Evolutionary conservation across 2,888 invertebrate species (phyloP), one percentile per base, ranked within the genome.

Genomic region (Volucella inflata): DNA sequence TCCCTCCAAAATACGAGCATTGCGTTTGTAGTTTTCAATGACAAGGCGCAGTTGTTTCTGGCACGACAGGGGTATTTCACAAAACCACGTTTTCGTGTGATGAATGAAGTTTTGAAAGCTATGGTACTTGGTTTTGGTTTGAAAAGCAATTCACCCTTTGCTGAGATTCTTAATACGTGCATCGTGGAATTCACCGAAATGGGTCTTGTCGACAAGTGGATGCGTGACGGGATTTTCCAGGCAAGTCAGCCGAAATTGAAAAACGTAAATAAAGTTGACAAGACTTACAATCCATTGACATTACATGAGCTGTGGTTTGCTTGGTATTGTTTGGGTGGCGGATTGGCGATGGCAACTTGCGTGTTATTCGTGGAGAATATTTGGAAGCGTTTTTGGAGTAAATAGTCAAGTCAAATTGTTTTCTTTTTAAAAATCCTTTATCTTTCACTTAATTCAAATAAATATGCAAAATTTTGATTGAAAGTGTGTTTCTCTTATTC

Each of bases 11-110:
- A 60, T 12, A 60, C 60, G 11, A 60, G 42, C 14, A 2, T 42
- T 11, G 16, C 14, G 12, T 60, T 38, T 16, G n/a, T 40, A 3
- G 3, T 60, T 2, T 40, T 1, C 17, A n/a, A n/a, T 12, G 60
- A 60, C 42, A 60, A 40, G 42, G 60, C 30, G 8, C 14, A 60
- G 17, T 60, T 60, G 17, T 14, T 36, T n/a, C 12, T 60, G 38
- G 60, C 10, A 36, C 8, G 30, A 16, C 60, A 60, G 60, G 38
- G 40, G 2, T 14, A 38, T 10, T 42, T 38, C 36, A 14, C 36
- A 2, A 42, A 60, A 16, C 60, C 38, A 8, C 14, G 21, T 2
- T 42, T 60, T 14, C 60, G 42, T 11, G 2, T 42, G 16, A 42
- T 60, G 8, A 2, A 11, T 8, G 60, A 60, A 6, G 36, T 17